Conservation (phyloP, 2,888 invertebrate genomes). For the Cyrtodaria siliqua region DNA sequence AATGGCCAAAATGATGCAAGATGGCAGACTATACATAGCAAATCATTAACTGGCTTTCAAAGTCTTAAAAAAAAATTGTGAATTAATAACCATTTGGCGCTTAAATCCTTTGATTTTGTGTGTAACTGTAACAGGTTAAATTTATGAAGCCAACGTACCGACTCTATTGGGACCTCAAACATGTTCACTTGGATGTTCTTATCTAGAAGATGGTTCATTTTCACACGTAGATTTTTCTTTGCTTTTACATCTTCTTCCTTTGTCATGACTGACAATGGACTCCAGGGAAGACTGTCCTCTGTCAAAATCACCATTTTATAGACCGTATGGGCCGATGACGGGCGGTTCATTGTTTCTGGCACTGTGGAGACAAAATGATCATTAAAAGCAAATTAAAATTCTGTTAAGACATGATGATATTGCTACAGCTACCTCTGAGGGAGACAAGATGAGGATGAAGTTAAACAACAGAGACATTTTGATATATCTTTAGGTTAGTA, state of each 20-base stretch:
- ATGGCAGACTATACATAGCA: too few relatives aligned
- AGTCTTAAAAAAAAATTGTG: too few relatives aligned
- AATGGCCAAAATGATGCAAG: neutral
- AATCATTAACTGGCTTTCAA: too few relatives aligned
- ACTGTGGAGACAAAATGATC: slow-evolving; percentile 13
- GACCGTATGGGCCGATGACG: slow-evolving; percentile 4
- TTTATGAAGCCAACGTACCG: too few relatives aligned
- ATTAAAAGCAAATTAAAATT: neutral
- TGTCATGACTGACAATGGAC: slow-evolving; percentile 37
- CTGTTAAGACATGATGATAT: neutral
- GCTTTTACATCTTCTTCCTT: slow-evolving; percentile 43
- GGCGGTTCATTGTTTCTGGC: slow-evolving; percentile 28
- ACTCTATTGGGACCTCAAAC: slow-evolving; percentile 50
- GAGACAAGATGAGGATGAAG: too few relatives aligned
- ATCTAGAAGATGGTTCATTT: slow-evolving; percentile 26
- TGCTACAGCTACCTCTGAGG: too few relatives aligned
- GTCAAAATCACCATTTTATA: slow-evolving; percentile 55
- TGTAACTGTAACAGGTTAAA: too few relatives aligned
- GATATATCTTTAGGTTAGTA: too few relatives aligned
- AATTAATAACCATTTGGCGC: too few relatives aligned
- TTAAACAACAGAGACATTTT: too few relatives aligned
- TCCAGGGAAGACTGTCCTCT: slow-evolving; percentile 46
- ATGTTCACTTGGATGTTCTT: slow-evolving; percentile 27
- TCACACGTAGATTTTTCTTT: slow-evolving; percentile 26
- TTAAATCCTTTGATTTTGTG: too few relatives aligned